Evolutionary conservation across 2,888 invertebrate genomes (phyloP).

Genomic region (Sabatieria punctata): DNA sequence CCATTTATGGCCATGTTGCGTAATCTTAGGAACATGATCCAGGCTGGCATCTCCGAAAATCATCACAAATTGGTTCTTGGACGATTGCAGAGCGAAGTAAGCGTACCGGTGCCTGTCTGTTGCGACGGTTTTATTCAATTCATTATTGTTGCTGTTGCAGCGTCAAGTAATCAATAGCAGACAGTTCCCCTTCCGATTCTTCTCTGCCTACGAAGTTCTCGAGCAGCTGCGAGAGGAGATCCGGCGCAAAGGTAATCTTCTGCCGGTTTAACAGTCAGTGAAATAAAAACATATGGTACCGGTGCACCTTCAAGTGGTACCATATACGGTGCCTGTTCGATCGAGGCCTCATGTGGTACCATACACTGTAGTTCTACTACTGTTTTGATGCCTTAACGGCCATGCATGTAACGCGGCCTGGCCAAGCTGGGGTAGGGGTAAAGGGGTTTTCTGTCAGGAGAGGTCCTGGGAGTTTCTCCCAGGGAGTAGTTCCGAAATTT

Average conservation of each 20-base stretch:
- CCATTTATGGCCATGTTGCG: slow-evolving; percentile 40
- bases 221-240: slow-evolving; percentile 29
- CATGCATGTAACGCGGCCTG: too few relatives aligned
- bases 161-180: slow-evolving; percentile 33
- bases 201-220: slow-evolving; percentile 35
- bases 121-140: too few relatives aligned
- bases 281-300: background rate
- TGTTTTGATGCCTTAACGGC: too few relatives aligned
- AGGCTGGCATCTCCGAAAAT: slow-evolving; percentile 34
- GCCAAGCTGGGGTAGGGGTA: too few relatives aligned
- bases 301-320: background rate
- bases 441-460: too few relatives aligned
- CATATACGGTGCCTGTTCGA: background rate
- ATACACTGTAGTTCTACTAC: too few relatives aligned
- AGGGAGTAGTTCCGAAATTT: too few relatives aligned
- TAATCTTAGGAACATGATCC: slow-evolving; percentile 37
- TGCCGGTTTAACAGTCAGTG: background rate
- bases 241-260: slow-evolving; percentile 12
- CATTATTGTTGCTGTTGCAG: slow-evolving; percentile 24
- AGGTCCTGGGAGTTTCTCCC: too few relatives aligned
- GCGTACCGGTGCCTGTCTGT: too few relatives aligned
- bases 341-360: too few relatives aligned
- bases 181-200: slow-evolving; percentile 38
- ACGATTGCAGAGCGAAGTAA: slow-evolving; percentile 34
- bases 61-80: slow-evolving; percentile 33